Conservation (phyloP, 2,797 vertebrate species). For the Vireo griseus region DNA sequence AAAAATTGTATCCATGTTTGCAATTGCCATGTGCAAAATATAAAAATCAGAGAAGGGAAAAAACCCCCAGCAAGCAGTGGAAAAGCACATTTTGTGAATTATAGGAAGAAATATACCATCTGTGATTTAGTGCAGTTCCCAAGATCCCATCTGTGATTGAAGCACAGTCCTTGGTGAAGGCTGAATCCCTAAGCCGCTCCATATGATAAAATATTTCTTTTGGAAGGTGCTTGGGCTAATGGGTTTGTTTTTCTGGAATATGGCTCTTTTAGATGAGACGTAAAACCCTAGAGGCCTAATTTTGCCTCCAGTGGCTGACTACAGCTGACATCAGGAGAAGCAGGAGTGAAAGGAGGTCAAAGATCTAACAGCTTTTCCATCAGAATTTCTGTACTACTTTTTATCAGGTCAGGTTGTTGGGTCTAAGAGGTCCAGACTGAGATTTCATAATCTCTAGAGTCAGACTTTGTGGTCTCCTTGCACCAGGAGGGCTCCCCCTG, state of each 20-base stretch:
- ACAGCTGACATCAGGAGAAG: not conserved
- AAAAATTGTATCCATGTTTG: conserved; percentile 27
- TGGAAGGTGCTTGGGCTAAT: conserved; percentile 33
- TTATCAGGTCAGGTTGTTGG: not conserved
- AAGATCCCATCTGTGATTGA: conserved; percentile 73
- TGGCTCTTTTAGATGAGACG: conserved; percentile 23
- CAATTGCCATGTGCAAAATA: conserved; percentile 71
- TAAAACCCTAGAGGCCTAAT: not conserved
- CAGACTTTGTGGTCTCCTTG: not conserved
- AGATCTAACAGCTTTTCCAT: not conserved
- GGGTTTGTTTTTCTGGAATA: conserved; percentile 26
- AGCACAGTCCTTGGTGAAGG: conserved; percentile 19
- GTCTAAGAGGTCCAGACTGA: not conserved
- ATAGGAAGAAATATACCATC: conserved; percentile 74
- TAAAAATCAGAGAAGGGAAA: conserved; percentile 54
- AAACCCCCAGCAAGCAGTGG: conserved; percentile 1
- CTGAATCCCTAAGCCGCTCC: conserved; percentile 33
- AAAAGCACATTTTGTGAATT: conserved; percentile 75
- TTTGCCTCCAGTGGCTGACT: not conserved
- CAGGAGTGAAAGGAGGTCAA: not conserved
- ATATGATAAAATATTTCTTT: conserved; percentile 54
- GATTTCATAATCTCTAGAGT: not conserved
- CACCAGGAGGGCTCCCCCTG: not conserved
- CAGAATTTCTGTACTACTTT: not conserved
- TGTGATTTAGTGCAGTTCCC: conserved; percentile 73